Conservation (phyloP, 2,888 invertebrate genomes). For the Lasioglossum oenotherae region DNA sequence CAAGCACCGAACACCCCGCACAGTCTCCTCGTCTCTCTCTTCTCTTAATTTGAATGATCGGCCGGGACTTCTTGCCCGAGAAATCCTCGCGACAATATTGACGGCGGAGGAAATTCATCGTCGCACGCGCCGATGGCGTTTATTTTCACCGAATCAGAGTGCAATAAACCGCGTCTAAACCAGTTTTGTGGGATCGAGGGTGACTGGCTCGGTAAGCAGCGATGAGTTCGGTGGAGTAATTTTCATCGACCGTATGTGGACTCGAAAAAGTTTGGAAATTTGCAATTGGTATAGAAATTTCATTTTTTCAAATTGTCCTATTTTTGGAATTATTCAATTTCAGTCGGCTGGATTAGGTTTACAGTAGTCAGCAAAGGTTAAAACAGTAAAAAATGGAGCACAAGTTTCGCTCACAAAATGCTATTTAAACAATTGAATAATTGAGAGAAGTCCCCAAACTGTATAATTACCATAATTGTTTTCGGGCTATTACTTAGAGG, state of each 20-base stretch:
- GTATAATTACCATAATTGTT: background rate
- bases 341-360: no score
- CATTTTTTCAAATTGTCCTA: background rate
- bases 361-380: no score
- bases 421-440: no score
- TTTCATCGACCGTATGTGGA: background rate
- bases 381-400: no score
- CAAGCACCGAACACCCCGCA: constrained; percentile 17
- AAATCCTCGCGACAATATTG: background rate
- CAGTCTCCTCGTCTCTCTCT: background rate
- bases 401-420: no score
- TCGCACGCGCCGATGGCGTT: background rate
- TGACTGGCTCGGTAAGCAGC: background rate
- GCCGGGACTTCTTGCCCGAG: background rate
- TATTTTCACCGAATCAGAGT: background rate
- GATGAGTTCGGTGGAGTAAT: background rate
- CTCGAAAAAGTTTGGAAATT: background rate
- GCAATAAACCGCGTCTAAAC: no score
- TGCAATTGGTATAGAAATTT: background rate
- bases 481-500: no score
- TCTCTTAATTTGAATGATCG: constrained; percentile 13
- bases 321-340: no score
- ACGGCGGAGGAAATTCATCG: background rate
- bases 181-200: background rate
- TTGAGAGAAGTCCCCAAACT: no score